Conservation (phyloP, 2,888 invertebrate genomes). For the Phymatocera aterrima region DNA sequence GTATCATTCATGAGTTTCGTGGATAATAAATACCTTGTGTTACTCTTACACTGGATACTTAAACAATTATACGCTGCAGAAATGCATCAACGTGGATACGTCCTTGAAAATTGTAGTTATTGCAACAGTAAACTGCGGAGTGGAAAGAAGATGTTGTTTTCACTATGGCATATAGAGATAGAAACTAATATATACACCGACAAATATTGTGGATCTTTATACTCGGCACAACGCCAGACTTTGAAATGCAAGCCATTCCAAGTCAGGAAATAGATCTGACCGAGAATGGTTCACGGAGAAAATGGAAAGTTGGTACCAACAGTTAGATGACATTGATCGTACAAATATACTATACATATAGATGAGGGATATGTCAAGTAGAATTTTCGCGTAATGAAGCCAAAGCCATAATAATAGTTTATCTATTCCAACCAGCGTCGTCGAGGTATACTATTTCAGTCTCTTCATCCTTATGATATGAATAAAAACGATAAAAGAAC, state of each 20-base stretch:
- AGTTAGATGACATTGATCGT: not conserved
- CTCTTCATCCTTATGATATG: not conserved
- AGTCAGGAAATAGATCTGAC: constrained; percentile 28
- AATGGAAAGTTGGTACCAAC: constrained; percentile 3
- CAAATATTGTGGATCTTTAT: not conserved
- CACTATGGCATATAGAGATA: not conserved
- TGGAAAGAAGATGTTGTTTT: constrained; percentile 22
- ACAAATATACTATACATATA: not conserved
- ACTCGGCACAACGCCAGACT: constrained; percentile 20
- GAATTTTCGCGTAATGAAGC: not conserved
- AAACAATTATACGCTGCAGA: not conserved
- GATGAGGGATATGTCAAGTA: too few species aligned
- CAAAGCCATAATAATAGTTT: not conserved
- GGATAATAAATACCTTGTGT: constrained; percentile 1
- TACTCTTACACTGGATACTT: not conserved
- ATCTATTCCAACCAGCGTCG: not conserved
- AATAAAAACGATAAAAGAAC: constrained; percentile 22
- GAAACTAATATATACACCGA: not conserved
- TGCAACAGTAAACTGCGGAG: constrained; percentile 4
- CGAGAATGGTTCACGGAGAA: not conserved
- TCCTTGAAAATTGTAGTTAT: constrained; percentile 16
- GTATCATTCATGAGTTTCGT: not conserved
- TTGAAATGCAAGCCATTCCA: constrained; percentile 1
- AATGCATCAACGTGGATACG: not conserved
- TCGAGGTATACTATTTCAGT: not conserved